Evolutionary conservation across 2,888 invertebrate species (phyloP), one percentile per base, ranked within the genome.

Genomic region (Sphecodes monilicornis): DNA sequence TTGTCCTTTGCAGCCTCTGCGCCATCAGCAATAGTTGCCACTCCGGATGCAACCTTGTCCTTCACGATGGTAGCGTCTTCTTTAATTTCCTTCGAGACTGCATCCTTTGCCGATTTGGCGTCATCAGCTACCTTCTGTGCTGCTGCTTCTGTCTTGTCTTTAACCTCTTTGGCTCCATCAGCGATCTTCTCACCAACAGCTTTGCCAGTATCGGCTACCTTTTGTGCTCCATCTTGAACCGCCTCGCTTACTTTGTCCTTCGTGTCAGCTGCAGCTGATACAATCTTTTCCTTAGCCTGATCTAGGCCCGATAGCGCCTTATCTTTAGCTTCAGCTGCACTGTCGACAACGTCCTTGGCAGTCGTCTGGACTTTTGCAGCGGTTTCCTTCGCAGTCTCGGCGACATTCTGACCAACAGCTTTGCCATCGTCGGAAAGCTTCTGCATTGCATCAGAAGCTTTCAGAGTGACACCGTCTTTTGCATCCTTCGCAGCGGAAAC

Each of bases 1-100:
- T 46, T 83, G 26, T 95, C 95, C 90, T 96, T 96, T 0, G 93
- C 95, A 95, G 60, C 95, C 95, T 90, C 95, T 95, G 39, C 95
- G 95, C 91, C 95, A 95, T 95, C 96, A 95, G 8, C 95, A 95
- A 90, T 95, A 0, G 82, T 69, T 5, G 39, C 84, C 3, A 73
- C 43, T 3, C 73, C 84, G 0, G 74, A 73, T 41, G 83, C 46
- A 11, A 84, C 72, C 79, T 90, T 90, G 4, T 76, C 91, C 80
- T 68, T 89, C 64, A 29, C 74, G 26, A 72, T 90, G 43, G 90
- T 88, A 0, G 91, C 87, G 3, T 90, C 95, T 95, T 92, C 84
- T 5, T 82, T 77, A 0, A 82, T 36, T 95, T 95, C 18, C 95
- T 95, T 54, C 50, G 95, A 73, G 78, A 87, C 71, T 6, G 76